These are phyloP conservation scores for Haemorhous mexicanus DNA, from an alignment of 2,113 vertebrate genomes.

Conservation along the genomic window DNA sequence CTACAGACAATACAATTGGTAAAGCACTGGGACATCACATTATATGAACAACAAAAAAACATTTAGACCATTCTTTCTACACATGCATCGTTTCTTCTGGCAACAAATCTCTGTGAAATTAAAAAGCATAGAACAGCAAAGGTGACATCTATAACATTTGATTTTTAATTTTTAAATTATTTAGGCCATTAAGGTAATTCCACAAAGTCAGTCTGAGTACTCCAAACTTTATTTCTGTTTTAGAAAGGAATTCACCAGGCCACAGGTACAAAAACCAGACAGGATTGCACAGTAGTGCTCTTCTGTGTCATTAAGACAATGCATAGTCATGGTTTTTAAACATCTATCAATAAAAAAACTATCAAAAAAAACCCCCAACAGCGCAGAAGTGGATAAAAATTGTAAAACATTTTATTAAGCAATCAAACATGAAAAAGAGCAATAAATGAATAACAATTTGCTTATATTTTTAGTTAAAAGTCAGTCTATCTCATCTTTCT, in stretches of 20 bases:
- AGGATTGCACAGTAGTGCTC: background rate
- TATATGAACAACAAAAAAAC: background rate
- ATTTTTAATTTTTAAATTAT: background rate
- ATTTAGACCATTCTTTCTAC: background rate
- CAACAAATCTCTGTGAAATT: background rate
- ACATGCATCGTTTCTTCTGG: background rate
- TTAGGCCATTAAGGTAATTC: background rate
- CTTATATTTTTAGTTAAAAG: background rate
- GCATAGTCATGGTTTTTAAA: background rate
- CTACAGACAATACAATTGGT: background rate
- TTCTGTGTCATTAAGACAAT: background rate
- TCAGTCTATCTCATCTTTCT: background rate
- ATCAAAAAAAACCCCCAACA: background rate
- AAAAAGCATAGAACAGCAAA: background rate
- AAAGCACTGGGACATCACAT: background rate
- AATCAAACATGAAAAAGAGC: background rate
- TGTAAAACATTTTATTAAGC: background rate
- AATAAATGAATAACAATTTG: background rate
- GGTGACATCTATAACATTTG: background rate
- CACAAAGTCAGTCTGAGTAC: background rate
- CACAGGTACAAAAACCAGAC: background rate
- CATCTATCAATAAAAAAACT: background rate
- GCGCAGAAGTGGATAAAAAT: background rate
- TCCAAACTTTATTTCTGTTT: background rate
- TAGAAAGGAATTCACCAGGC: background rate